A percentile compares a stretch with the other conserved stretches of the same genome.
Evolutionary conservation across 2,113 vertebrate genomes (phyloP).

Genomic region (Platysternon megacephalum): DNA sequence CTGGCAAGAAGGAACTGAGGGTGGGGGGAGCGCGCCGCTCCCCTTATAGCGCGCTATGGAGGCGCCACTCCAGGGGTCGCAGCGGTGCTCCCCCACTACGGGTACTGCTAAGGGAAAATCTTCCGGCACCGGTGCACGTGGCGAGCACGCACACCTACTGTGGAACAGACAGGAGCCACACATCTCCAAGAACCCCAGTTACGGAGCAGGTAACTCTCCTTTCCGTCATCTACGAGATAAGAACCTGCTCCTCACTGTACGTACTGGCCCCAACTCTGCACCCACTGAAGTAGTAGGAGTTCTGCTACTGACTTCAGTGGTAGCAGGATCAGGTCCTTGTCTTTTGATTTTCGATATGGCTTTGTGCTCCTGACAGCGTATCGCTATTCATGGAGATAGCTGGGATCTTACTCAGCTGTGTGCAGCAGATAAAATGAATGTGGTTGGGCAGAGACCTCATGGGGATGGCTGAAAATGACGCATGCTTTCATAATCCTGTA

Average conservation of each 20-base stretch:
- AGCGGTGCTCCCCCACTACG: too few relatives aligned
- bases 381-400: neutral
- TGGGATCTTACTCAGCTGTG: neutral
- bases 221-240: fast-evolving
- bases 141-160: too few relatives aligned
- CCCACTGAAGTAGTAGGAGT: neutral
- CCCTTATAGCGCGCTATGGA: too few relatives aligned
- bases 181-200: too few relatives aligned
- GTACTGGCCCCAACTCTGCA: neutral
- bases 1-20: too few relatives aligned
- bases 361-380: fast-evolving
- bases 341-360: neutral
- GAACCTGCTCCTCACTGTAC: neutral
- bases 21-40: too few relatives aligned
- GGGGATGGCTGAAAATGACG: fast-evolving
- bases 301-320: neutral
- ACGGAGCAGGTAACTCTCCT: too few relatives aligned
- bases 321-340: neutral
- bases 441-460: neutral
- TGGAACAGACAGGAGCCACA: too few relatives aligned
- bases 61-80: too few relatives aligned
- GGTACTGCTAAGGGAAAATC: too few relatives aligned
- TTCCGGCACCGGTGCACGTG: too few relatives aligned
- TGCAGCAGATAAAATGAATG: neutral
- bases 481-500: neutral